Conservation (phyloP, 1,140 invertebrate genomes). For the Thaumatotibia leucotreta region DNA sequence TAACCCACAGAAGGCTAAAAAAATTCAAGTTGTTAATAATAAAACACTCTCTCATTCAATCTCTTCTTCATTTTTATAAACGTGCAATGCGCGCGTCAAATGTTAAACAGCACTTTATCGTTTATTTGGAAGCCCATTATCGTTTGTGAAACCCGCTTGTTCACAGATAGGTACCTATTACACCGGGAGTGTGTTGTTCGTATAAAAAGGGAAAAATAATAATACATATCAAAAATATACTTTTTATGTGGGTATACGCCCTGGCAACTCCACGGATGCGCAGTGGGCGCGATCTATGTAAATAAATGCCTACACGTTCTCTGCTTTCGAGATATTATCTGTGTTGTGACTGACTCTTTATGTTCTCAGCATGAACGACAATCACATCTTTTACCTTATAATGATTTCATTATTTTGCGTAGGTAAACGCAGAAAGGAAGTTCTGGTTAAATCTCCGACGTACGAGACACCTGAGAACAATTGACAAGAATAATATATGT, state of each 20-base stretch:
- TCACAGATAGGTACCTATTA: no score
- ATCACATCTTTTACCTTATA: constrained; percentile 38
- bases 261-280: constrained; percentile 19
- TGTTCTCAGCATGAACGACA: constrained; percentile 46
- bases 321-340: constrained; percentile 66
- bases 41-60: no score
- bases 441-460: not conserved
- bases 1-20: no score
- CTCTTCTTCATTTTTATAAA: no score
- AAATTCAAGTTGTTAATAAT: no score
- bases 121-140: no score
- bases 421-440: not conserved
- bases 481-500: not conserved
- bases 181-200: not conserved
- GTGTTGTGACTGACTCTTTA: constrained; percentile 41
- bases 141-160: no score
- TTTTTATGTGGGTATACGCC: not conserved
- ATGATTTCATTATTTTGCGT: constrained; percentile 20
- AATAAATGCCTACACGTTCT: constrained; percentile 59
- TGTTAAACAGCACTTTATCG: no score
- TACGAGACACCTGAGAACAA: not conserved
- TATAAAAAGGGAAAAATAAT: not conserved
- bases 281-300: constrained; percentile 59
- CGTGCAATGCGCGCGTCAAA: no score
- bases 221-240: not conserved